Evolutionary conservation across 2,888 invertebrate species (phyloP), one percentile per base, ranked within the genome.

Genomic region (Cecidostiba fungosa): DNA sequence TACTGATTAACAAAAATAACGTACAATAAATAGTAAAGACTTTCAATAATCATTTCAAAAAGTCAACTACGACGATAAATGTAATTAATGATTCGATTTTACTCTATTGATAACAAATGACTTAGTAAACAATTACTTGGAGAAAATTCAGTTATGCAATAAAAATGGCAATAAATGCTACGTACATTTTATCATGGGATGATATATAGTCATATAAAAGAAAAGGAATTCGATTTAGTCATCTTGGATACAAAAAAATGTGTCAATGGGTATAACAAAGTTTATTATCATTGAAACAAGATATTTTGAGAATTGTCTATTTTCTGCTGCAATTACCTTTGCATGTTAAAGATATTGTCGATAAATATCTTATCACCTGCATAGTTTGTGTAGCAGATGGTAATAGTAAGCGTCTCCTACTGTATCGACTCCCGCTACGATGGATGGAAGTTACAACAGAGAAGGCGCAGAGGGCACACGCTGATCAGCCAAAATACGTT

Each of bases 1-100:
- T 66, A 66, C 26, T 66, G 23, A 66, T 66, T 12, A 12, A 26
- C 66, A 66, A 26, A 66, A 66, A 66, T 10, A 66, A 66, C 14
- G 66, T n/a, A n/a, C n/a, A 59, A n/a, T 50, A 50, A 50, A 62
- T 66, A 66, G 66, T 59, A n/a, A 59, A 59, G 54, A 59, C 23
- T 19, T 59, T 59, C n/a, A 59, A 66, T 29, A 66, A 66, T 66
- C 29, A 29, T 29, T 66, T 26, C 8, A 5, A 59, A 59, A 59
- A 23, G 19, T 43, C 43, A 50, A 19, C 50, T 50, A n/a, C n/a
- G n/a, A n/a, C 23, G 23, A n/a, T 0, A 0, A 50, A 50, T 50
- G 50, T 50, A 50, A 50, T 50, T 50, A 19, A 16, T 50, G 50
- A 50, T 50, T 50, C 50, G 19, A 50, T 50, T 50, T 19, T 50